Evolutionary conservation across 2,113 vertebrate species (phyloP), one percentile per base, ranked within the genome.

Genomic region (Spheniscus mendiculus): DNA sequence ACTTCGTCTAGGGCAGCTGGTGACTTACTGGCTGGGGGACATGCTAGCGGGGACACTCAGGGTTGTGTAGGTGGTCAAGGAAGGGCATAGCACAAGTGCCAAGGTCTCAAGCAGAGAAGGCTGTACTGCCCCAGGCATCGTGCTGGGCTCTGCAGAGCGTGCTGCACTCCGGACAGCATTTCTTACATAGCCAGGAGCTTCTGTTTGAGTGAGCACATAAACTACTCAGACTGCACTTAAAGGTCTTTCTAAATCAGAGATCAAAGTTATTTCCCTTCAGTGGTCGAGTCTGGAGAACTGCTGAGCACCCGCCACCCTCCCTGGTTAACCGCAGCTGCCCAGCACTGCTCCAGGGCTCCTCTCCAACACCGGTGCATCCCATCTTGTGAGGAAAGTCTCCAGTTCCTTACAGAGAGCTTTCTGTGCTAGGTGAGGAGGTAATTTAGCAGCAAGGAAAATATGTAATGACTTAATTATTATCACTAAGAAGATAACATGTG

Each of bases 141-240:
- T 8, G 36, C 42, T 63, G 38, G 53, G 36, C 34, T 34, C 23
- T 40, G 25, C 29, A 21, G 76, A 11, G 27, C 0, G 9, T 18
- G 16, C n/a, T 23, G 62, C 11, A 0, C n/a, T 26, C 42, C 2
- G 1, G 49, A 7, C 36, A 42, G 52, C 53, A 2, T 19, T 20
- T 17, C 50, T 26, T 9, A 5, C 0, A 4, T 6, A 55, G 70
- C 69, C 2, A 1, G 15, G 58, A 56, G 5, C 9, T 53, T 10
- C 12, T 6, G 12, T 17, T 9, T 10, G 10, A 38, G 11, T 4
- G 47, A 79, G 70, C 25, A 4, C 9, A 6, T 7, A 17, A 67
- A 34, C 12, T 5, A 12, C 78, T 79, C 22, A 0, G 56, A 3
- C 10, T 47, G 52, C 0, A 0, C 61, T 30, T 27, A 11, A 61